Conservation (phyloP, 2,888 invertebrate genomes). For the Drosophila cognata region DNA sequence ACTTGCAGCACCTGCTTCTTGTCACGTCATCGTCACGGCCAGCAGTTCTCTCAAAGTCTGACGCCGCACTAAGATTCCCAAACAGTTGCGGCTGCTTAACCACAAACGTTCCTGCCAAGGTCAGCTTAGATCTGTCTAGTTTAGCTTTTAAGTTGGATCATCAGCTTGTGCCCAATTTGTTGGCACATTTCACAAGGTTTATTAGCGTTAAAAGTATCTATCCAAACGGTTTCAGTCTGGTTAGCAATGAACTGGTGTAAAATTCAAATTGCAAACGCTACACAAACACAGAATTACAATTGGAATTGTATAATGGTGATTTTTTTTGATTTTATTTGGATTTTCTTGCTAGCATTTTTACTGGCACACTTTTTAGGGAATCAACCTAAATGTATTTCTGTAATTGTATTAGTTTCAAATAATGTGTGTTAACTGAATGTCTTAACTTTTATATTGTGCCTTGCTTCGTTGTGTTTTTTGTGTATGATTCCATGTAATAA, state of each 20-base stretch:
- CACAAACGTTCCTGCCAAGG: constrained; percentile 57
- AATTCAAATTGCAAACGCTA: background rate
- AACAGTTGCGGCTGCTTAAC: constrained; percentile 35
- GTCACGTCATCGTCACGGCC: background rate
- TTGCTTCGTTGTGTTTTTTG: constrained; percentile 6
- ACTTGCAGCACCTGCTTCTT: background rate
- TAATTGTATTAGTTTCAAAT: constrained; percentile 32
- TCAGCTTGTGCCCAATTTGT: constrained; percentile 8
- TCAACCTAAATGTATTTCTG: constrained; percentile 28
- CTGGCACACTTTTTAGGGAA: constrained; percentile 26
- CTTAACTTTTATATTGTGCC: constrained; percentile 23
- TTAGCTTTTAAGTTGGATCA: constrained; percentile 12
- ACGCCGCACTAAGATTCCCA: constrained; percentile 39
- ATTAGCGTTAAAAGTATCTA: background rate
- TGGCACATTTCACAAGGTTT: background rate
- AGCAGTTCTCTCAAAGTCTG: constrained; percentile 48
- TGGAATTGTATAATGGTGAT: background rate
- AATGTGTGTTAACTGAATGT: constrained; percentile 38
- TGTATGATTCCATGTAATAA: constrained; percentile 41
- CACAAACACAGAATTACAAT: background rate
- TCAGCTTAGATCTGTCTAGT: constrained; percentile 34
- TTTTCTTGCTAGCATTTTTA: background rate
- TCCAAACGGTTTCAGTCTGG: background rate
- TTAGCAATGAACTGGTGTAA: background rate
- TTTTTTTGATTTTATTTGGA: background rate